These are phyloP conservation scores for Hyposoter dolosus DNA, from an alignment of 2,888 invertebrate species.

Conservation along the genomic window DNA sequence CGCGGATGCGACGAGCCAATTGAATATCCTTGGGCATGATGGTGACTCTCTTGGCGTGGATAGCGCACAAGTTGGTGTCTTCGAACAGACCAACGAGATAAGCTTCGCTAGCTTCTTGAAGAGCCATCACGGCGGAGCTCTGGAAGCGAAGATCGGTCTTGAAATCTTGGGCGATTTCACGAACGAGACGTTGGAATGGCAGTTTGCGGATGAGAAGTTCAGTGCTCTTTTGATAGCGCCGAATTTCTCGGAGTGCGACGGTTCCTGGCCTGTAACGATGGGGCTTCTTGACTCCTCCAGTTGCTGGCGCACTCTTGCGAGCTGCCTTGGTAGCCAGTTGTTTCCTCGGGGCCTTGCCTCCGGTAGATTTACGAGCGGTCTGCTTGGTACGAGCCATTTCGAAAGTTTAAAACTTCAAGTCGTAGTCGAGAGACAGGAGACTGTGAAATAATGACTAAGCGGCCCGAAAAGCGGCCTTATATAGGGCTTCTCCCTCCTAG, in stretches of 20 bases:
- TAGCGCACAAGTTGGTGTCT: slow-evolving; percentile 51
- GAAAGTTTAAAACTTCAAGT: no score
- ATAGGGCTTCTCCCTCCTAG: no score
- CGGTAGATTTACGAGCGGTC: no score
- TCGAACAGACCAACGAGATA: slow-evolving; percentile 46
- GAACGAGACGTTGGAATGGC: no score
- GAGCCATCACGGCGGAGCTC: no score
- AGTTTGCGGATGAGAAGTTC: no score
- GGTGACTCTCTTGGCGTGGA: slow-evolving; percentile 41
- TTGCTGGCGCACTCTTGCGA: slow-evolving; percentile 14
- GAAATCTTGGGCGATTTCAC: no score
- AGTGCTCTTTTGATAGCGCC: background rate
- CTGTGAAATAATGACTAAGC: no score
- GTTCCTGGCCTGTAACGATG: slow-evolving; percentile 9
- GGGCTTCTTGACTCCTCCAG: slow-evolving; percentile 1
- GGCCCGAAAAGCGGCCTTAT: no score
- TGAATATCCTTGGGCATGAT: slow-evolving; percentile 34
- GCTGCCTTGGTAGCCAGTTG: background rate
- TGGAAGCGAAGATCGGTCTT: no score
- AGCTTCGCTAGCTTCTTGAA: slow-evolving; percentile 6
- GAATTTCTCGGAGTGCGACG: slow-evolving; percentile 4
- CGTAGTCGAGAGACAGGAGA: no score
- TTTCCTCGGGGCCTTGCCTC: background rate
- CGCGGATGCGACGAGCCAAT: slow-evolving; percentile 31
- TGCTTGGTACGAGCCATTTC: background rate